Conservation (phyloP, 2,113 vertebrate genomes). For the Cnemophilus loriae region DNA sequence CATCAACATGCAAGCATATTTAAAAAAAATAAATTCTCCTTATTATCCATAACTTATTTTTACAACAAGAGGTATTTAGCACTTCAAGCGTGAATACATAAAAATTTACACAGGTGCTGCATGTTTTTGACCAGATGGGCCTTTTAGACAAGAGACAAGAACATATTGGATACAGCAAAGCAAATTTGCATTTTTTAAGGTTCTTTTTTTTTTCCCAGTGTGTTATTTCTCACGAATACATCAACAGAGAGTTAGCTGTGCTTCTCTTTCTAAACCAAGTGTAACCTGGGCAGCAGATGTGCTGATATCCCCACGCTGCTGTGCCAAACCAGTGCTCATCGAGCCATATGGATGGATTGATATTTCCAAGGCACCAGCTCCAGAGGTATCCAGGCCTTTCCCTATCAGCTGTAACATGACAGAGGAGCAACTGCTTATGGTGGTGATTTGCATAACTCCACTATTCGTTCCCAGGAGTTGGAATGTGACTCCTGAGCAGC, state of each 20-base stretch:
- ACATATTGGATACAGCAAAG: slow-evolving; percentile 10
- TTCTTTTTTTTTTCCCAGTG: neutral
- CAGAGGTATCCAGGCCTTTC: neutral
- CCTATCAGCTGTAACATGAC: neutral
- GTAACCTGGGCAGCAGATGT: neutral
- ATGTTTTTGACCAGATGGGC: neutral
- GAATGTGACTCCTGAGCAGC: neutral
- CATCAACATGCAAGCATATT: neutral
- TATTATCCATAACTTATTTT: neutral
- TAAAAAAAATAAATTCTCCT: neutral
- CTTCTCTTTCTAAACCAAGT: neutral
- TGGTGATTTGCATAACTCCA: neutral
- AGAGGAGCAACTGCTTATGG: neutral
- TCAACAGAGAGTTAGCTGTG: neutral
- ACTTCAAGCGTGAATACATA: neutral
- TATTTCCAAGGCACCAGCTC: neutral
- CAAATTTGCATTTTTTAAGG: neutral
- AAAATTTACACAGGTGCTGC: neutral
- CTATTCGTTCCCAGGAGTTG: neutral
- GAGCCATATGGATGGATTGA: neutral
- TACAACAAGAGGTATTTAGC: neutral
- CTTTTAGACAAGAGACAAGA: neutral
- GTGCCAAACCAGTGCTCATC: neutral
- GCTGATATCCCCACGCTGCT: neutral
- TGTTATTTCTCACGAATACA: neutral